phyloP scores from a whole-genome alignment of 2,888 invertebrate species.

The Dorcus hopei region DNA sequence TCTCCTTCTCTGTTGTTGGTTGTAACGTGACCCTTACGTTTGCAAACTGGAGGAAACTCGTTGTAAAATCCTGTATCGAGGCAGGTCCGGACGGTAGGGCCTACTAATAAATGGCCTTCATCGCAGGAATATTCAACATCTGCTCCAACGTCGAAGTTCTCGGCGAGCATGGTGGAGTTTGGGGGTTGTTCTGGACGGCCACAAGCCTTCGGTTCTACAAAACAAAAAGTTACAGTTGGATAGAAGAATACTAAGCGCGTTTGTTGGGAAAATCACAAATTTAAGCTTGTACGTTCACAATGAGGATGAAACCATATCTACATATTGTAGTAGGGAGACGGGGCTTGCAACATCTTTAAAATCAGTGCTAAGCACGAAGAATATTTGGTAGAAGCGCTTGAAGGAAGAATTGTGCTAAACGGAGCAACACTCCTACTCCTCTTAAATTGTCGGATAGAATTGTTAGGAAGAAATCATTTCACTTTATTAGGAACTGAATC shows the following conservation, averaged over 20 bases:
- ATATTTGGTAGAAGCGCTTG: too few relatives aligned
- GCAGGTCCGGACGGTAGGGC: constrained; percentile 79
- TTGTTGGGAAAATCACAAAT: not conserved
- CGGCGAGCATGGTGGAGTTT: constrained; percentile 81
- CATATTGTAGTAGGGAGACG: too few relatives aligned
- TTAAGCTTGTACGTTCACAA: not conserved
- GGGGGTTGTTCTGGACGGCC: constrained; percentile 91
- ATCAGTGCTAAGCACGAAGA: too few relatives aligned
- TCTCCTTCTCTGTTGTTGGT: not conserved
- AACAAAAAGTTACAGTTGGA: constrained; percentile 15
- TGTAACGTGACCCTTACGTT: constrained; percentile 62
- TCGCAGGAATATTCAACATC: constrained; percentile 82
- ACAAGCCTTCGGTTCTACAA: constrained; percentile 81
- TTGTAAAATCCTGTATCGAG: constrained; percentile 90
- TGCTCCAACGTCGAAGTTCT: constrained; percentile 77
- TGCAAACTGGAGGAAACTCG: constrained; percentile 90
- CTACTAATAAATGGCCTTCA: constrained; percentile 81
- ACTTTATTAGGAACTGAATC: too few relatives aligned
- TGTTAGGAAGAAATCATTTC: too few relatives aligned
- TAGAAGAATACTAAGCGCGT: not conserved
- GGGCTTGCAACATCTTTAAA: too few relatives aligned
- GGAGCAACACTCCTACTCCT: too few relatives aligned
- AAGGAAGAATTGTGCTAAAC: too few relatives aligned
- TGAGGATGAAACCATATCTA: too few relatives aligned
- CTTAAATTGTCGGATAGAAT: too few relatives aligned